These are phyloP conservation scores for Pygoscelis adeliae DNA, from an alignment of 2,113 vertebrate genomes.

Conservation along the genomic window DNA sequence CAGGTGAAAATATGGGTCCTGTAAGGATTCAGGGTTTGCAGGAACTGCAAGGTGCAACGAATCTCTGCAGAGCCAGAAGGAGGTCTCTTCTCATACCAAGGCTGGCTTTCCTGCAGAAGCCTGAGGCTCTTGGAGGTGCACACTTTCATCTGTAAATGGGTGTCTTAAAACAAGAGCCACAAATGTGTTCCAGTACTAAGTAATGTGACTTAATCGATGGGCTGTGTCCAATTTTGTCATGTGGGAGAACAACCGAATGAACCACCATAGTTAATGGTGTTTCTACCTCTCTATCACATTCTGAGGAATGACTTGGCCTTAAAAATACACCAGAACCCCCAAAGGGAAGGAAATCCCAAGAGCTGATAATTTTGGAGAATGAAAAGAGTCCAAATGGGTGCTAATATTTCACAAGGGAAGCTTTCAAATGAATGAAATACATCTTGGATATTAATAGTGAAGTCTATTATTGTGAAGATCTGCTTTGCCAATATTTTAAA, in stretches of 20 bases:
- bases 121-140: background rate
- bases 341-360: background rate
- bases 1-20: fast-evolving
- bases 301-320: conserved; percentile 13
- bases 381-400: conserved; percentile 42
- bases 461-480: background rate
- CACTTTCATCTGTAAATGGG: background rate
- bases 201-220: background rate
- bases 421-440: conserved; percentile 63
- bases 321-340: conserved; percentile 9
- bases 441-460: conserved; percentile 66
- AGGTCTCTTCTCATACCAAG: background rate
- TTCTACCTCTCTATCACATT: conserved; percentile 38
- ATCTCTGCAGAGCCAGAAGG: background rate
- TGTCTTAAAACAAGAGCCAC: conserved; percentile 6
- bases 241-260: background rate
- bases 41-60: background rate
- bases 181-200: background rate
- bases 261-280: background rate
- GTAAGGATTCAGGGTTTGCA: background rate
- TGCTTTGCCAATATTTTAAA: conserved; percentile 55
- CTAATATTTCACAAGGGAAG: conserved; percentile 22
- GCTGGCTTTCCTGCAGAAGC: background rate
- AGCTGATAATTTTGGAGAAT: conserved; percentile 14
- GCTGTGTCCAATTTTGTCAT: background rate